Evolutionary conservation across 2,113 vertebrate species (phyloP).

Genomic region (Peromyscus maniculatus): DNA sequence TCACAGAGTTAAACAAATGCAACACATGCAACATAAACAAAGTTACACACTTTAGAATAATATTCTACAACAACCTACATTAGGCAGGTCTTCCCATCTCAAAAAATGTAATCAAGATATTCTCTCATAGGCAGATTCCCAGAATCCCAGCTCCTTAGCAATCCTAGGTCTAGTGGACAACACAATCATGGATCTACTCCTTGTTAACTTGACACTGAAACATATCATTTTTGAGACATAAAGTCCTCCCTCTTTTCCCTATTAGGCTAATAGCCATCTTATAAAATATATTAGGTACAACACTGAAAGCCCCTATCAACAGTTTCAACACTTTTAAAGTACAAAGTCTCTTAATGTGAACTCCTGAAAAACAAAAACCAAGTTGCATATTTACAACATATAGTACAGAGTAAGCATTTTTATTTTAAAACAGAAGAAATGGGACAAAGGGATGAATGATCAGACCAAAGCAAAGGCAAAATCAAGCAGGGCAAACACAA

Average conservation of each 20-base stretch:
- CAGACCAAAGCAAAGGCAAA: not conserved
- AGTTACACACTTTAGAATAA: too few species aligned
- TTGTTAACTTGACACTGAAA: not conserved
- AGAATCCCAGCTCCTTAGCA: not conserved
- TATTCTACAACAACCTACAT: not conserved
- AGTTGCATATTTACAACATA: not conserved
- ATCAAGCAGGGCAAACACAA: not conserved
- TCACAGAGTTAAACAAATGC: too few species aligned
- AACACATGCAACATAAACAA: too few species aligned
- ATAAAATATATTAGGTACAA: not conserved
- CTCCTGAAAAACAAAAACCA: not conserved
- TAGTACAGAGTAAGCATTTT: not conserved
- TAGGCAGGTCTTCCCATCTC: not conserved
- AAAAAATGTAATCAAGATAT: not conserved
- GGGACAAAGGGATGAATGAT: not conserved
- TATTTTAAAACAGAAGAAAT: not conserved
- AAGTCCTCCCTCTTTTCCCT: not conserved
- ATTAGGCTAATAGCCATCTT: not conserved
- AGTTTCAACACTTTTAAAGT: not conserved
- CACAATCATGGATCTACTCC: too few species aligned
- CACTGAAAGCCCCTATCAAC: not conserved
- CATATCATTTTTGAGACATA: not conserved
- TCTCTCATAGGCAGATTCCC: not conserved
- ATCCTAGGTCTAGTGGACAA: not conserved
- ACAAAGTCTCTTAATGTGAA: not conserved